Percentiles rank a stretch among this genome's conserved stretches.
phyloP scores from a whole-genome alignment of 2,888 invertebrate species.

The Drosophila emarginata region DNA sequence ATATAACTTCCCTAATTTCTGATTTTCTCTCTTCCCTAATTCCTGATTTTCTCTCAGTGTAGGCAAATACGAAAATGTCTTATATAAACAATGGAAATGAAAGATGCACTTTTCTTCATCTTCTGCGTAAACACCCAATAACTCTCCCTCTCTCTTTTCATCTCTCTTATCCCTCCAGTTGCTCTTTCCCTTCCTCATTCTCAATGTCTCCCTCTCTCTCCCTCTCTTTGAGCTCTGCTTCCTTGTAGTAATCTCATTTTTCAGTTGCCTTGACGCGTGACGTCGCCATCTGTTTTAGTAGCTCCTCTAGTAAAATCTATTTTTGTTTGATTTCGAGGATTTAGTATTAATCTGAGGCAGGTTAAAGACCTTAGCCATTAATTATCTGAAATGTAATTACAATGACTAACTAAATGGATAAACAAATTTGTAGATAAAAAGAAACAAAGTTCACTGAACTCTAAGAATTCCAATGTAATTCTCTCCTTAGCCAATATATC shows the following conservation, averaged over 20 bases:
- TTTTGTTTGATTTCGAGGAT: conserved; percentile 54
- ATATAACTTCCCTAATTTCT: no score
- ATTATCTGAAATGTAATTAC: conserved; percentile 12
- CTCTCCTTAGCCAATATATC: neutral
- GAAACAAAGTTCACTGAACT: conserved; percentile 42
- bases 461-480: conserved; percentile 10
- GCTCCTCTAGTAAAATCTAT: conserved; percentile 40
- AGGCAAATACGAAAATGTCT: neutral
- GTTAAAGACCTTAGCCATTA: conserved; percentile 62
- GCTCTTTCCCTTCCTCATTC: neutral
- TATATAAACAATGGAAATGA: neutral
- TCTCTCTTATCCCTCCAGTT: neutral
- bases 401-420: conserved; percentile 7
- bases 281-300: conserved; percentile 36
- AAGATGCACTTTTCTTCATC: conserved; percentile 1
- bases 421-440: conserved; percentile 23
- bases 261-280: conserved; percentile 54
- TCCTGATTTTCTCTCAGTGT: neutral
- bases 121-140: neutral
- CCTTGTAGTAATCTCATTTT: conserved; percentile 40
- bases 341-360: conserved; percentile 43
- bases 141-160: neutral
- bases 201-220: no score
- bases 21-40: no score
- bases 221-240: conserved; percentile 2